These are phyloP conservation scores for Neelides folsomi DNA, from an alignment of 2,888 invertebrate species.

Conservation along the genomic window DNA sequence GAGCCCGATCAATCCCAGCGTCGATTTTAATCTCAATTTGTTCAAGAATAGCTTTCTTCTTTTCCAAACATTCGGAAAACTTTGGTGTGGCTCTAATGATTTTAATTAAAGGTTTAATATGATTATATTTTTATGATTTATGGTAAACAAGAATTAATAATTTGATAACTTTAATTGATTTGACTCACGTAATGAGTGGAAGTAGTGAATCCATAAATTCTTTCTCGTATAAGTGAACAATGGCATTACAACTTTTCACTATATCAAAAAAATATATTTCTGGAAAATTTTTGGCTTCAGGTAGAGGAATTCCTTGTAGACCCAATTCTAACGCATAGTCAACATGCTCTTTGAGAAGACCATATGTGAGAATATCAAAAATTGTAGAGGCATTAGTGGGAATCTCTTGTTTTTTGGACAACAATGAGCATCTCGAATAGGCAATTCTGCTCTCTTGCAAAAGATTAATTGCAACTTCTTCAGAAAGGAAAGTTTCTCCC, in stretches of 20 bases:
- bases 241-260: constrained; percentile 82
- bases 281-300: constrained; percentile 76
- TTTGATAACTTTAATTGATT: neutral
- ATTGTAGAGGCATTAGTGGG: constrained; percentile 26
- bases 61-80: constrained; percentile 74
- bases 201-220: constrained; percentile 78
- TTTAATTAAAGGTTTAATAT: neutral
- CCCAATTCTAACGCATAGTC: constrained; percentile 93
- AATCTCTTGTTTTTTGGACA: constrained; percentile 37
- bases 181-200: constrained; percentile 67
- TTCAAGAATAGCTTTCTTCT: constrained; percentile 70
- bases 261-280: constrained; percentile 87
- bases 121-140: neutral
- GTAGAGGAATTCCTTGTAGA: constrained; percentile 72
- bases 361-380: constrained; percentile 28
- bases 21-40: constrained; percentile 86
- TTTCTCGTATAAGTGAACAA: constrained; percentile 83
- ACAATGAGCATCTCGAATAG: constrained; percentile 71
- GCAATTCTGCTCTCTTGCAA: constrained; percentile 81
- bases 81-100: constrained; percentile 56
- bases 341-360: constrained; percentile 57
- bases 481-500: constrained; percentile 91
- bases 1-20: constrained; percentile 57
- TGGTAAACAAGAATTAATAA: constrained; percentile 1
- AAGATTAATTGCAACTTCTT: constrained; percentile 80